These are phyloP conservation scores for Hirtodrosophila trivittata DNA, from an alignment of 2,888 invertebrate species.

Conservation along the genomic window DNA sequence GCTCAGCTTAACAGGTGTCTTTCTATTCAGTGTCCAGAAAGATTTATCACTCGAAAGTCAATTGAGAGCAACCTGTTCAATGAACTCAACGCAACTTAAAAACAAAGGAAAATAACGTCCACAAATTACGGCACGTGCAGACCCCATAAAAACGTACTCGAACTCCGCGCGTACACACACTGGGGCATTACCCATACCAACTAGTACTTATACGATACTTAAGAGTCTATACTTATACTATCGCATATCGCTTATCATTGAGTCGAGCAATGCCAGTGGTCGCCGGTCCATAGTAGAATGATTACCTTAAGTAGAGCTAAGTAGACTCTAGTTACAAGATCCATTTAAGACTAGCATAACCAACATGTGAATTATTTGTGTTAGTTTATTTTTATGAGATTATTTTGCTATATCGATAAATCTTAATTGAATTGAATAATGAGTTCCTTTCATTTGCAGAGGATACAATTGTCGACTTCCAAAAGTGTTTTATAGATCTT, in stretches of 20 bases:
- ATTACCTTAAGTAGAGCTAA: no score
- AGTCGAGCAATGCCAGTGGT: slow-evolving; percentile 12
- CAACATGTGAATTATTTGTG: no score
- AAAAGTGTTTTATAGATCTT: background rate
- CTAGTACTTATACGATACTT: background rate
- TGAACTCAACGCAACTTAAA: slow-evolving; percentile 43
- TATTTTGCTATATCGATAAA: no score
- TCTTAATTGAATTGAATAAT: no score
- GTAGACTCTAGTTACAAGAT: no score
- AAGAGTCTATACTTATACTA: background rate
- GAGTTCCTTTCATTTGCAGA: background rate
- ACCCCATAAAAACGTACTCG: slow-evolving; percentile 57
- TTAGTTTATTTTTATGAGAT: no score
- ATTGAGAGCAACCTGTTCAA: slow-evolving; percentile 56
- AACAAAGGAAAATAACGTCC: slow-evolving; percentile 32
- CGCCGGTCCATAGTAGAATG: slow-evolving; percentile 9
- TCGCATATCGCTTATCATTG: slow-evolving; percentile 44
- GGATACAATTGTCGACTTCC: background rate
- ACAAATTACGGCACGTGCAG: slow-evolving; percentile 60
- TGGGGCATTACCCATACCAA: background rate
- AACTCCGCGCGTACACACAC: no score
- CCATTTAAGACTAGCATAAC: no score
- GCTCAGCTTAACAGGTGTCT: no score
- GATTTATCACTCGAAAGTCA: slow-evolving; percentile 29
- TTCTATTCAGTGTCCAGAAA: background rate